A percentile compares a stretch with the other conserved stretches of the same genome.
Evolutionary conservation across 2,888 invertebrate genomes (phyloP).

Genomic region (Thyatira batis): DNA sequence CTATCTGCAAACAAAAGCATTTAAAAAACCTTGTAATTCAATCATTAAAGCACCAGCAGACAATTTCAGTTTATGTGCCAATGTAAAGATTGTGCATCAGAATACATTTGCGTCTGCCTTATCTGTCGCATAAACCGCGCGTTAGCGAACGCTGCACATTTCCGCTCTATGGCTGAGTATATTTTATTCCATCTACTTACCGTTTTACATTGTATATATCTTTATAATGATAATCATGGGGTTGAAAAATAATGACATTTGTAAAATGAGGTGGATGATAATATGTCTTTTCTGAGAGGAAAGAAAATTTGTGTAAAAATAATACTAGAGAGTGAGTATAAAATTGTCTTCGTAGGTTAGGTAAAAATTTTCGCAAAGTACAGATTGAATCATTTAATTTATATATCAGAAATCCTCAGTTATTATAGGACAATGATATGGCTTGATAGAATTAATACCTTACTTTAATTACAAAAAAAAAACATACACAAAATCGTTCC

Average conservation of each 20-base stretch:
- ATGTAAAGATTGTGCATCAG: constrained; percentile 59
- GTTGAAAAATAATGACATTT: constrained; percentile 14
- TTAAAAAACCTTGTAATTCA: neutral
- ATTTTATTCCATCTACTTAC: constrained; percentile 63
- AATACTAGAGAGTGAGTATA: too few species aligned
- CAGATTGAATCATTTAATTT: too few species aligned
- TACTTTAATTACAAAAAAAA: too few species aligned
- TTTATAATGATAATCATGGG: constrained; percentile 26
- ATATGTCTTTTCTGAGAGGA: too few species aligned
- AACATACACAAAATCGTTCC: neutral
- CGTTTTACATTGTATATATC: constrained; percentile 39
- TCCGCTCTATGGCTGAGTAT: constrained; percentile 55
- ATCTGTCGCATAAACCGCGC: constrained; percentile 71
- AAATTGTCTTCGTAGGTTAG: too few species aligned
- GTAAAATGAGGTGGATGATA: constrained; percentile 1
- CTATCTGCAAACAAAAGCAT: neutral
- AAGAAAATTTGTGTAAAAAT: too few species aligned
- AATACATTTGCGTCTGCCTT: constrained; percentile 63
- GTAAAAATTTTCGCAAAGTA: too few species aligned
- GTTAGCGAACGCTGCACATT: constrained; percentile 67
- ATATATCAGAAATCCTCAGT: too few species aligned
- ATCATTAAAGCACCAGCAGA: neutral
- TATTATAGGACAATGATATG: too few species aligned
- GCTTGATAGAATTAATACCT: too few species aligned
- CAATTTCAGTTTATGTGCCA: constrained; percentile 15